Evolutionary conservation across 2,797 vertebrate genomes (phyloP), one percentile per base, ranked within the genome.

Genomic region (Gallinago solitaria): DNA sequence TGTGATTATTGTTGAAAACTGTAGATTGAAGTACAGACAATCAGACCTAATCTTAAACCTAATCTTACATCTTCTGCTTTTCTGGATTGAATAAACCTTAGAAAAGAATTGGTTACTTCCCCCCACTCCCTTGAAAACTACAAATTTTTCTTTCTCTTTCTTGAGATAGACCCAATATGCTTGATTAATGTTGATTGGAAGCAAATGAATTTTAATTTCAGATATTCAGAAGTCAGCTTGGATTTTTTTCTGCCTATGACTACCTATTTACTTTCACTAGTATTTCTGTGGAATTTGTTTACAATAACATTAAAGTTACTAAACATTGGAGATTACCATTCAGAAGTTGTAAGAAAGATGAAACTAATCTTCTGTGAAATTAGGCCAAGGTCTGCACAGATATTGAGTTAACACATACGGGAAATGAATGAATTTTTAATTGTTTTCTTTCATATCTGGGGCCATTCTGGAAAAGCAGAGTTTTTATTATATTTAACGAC

Each of bases 311-410:
- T 88, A 94, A 95, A 95, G 41, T 35, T 69, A 83, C 39, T 76
- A 89, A 91, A 92, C 68, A 80, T 65, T 94, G 51, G 39, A 86
- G 57, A 90, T 96, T 96, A 87, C 70, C 51, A 91, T 94, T 96
- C 65, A 71, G 54, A 92, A 93, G 61, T 85, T 75, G 16, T 81
- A 95, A 87, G n/a, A 88, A 93, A 92, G 90, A 88, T 74, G 48
- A 97, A 97, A 79, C 53, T 93, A 93, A 96, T 97, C 56, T 96
- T 92, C 48, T 96, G 82, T 97, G 92, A 97, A 97, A 97, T 96
- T 96, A 97, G 91, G 88, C 89, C 91, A 96, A 95, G 51, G 77
- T 95, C 94, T 94, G 47, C 67, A 88, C 92, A 96, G 89, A 91
- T 93, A 90, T 24, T 91, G 67, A 93, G 63, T 93, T 95, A 96